phyloP scores from a whole-genome alignment of 1,140 invertebrate genomes.

The Plodia interpunctella region DNA sequence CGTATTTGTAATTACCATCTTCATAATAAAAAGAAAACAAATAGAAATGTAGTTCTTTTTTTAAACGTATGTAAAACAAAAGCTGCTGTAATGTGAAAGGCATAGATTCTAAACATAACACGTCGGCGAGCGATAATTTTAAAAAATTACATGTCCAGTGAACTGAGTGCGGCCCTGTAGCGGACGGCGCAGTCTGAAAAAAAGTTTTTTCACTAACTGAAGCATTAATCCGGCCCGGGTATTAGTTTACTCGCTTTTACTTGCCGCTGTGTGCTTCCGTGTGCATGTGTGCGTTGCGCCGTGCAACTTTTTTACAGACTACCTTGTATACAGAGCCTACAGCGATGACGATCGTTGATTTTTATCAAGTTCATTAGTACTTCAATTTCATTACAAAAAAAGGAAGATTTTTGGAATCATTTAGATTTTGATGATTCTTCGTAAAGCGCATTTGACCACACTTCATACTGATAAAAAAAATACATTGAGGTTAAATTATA shows the following conservation, averaged over 20 bases:
- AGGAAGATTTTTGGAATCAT: too few species aligned
- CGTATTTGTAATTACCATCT: too few species aligned
- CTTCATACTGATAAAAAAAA: too few species aligned
- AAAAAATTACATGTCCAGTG: not conserved
- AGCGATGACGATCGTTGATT: not conserved
- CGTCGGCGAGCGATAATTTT: not conserved
- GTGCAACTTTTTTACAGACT: slow-evolving; percentile 67
- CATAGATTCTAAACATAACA: not conserved
- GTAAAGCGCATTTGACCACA: too few species aligned
- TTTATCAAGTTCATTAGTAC: too few species aligned
- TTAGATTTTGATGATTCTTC: too few species aligned
- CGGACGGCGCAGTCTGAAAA: slow-evolving; percentile 75
- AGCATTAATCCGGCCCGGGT: slow-evolving; percentile 76
- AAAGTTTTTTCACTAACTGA: slow-evolving; percentile 77
- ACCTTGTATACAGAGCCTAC: slow-evolving; percentile 48
- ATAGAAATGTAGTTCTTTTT: too few species aligned
- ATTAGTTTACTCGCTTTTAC: slow-evolving; percentile 75
- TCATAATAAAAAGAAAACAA: too few species aligned
- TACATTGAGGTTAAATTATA: too few species aligned
- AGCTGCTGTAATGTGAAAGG: not conserved
- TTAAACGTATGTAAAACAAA: too few species aligned
- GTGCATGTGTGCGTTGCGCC: slow-evolving; percentile 55
- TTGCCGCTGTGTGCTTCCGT: slow-evolving; percentile 45
- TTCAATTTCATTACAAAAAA: too few species aligned
- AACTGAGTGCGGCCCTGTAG: slow-evolving; percentile 53